Evolutionary conservation across 2,113 vertebrate genomes (phyloP).

Genomic region (Oryzias curvinotus): DNA sequence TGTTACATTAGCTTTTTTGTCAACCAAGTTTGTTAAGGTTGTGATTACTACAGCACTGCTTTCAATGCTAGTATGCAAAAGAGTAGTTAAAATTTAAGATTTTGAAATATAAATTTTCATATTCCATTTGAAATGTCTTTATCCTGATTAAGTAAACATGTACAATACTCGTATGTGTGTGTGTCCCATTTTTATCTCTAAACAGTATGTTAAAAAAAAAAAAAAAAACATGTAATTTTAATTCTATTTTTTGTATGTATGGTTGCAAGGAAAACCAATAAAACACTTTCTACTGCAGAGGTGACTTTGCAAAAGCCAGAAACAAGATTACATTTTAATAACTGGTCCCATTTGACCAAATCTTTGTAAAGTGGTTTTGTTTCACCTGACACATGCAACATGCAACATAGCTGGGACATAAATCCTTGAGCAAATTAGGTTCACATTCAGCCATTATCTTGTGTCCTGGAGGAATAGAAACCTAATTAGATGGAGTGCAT

Average conservation of each 20-base stretch:
- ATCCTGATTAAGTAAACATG: too few species aligned
- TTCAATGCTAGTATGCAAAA: too few species aligned
- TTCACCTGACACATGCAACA: constrained; percentile 33
- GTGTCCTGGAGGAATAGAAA: constrained; percentile 43
- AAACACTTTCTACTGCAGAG: not conserved
- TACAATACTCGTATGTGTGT: too few species aligned
- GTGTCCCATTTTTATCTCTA: too few species aligned
- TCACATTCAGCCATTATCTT: constrained; percentile 54
- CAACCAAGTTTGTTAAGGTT: too few species aligned
- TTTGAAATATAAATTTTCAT: too few species aligned
- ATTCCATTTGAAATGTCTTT: too few species aligned
- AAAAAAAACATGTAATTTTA: not conserved
- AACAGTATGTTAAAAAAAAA: too few species aligned
- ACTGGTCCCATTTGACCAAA: constrained; percentile 31
- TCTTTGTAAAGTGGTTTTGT: constrained; percentile 51
- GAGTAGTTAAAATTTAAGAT: too few species aligned
- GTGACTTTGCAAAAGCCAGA: constrained; percentile 1
- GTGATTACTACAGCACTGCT: too few species aligned
- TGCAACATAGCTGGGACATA: constrained; percentile 22
- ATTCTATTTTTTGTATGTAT: not conserved
- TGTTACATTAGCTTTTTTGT: too few species aligned
- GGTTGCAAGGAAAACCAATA: not conserved
- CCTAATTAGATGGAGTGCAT: constrained; percentile 65
- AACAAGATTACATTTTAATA: constrained; percentile 42
- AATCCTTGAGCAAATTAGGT: constrained; percentile 39